phyloP scores from a whole-genome alignment of 2,797 vertebrate species.

The Fratercula arctica region DNA sequence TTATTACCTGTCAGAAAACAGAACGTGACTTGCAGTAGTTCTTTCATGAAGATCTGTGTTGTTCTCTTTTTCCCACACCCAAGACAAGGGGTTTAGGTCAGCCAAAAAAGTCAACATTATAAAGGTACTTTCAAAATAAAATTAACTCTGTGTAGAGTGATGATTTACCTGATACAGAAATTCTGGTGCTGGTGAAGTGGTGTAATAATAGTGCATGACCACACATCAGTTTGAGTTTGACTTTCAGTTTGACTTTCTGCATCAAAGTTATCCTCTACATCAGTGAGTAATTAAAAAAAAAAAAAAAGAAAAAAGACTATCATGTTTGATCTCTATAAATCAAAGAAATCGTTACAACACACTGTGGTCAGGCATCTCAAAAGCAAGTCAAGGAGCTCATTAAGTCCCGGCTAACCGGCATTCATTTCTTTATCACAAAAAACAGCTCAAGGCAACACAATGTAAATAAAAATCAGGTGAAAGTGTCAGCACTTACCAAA shows the following conservation, averaged over 20 bases:
- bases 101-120: background rate
- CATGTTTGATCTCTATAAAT: slow-evolving; percentile 22
- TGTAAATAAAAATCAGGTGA: slow-evolving; percentile 6
- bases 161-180: background rate
- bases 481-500: background rate
- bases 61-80: background rate
- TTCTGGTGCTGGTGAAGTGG: background rate
- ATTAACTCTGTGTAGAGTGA: background rate
- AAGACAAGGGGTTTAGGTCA: background rate
- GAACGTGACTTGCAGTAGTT: background rate
- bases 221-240: background rate
- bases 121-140: background rate
- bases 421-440: background rate
- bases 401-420: background rate
- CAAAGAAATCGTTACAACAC: background rate
- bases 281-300: background rate
- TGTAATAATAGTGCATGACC: background rate
- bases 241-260: slow-evolving; percentile 26
- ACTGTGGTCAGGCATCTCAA: background rate
- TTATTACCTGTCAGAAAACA: background rate
- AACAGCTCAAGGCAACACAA: background rate
- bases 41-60: background rate
- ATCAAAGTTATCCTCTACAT: background rate
- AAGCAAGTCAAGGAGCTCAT: background rate
- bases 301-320: background rate